Evolutionary conservation across 2,888 invertebrate genomes (phyloP).

Genomic region (Dendrolimus pini): DNA sequence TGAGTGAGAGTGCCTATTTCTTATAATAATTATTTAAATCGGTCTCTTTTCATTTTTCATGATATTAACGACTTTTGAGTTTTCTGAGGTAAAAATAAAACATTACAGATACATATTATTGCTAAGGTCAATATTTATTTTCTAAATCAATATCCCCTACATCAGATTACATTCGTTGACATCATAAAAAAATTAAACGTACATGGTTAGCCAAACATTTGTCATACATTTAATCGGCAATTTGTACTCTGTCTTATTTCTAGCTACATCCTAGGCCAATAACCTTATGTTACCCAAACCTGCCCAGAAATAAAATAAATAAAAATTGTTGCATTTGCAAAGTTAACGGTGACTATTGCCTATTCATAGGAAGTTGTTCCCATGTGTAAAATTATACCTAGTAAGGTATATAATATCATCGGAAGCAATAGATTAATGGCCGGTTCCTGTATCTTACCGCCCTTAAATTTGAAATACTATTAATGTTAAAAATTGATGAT

Average conservation of each 20-base stretch:
- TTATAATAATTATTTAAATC: too few relatives aligned
- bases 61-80: too few relatives aligned
- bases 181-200: constrained; percentile 66
- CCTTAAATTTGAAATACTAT: too few relatives aligned
- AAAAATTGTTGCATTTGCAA: constrained; percentile 15
- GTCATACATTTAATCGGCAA: constrained; percentile 63
- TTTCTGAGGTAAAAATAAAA: constrained; percentile 37
- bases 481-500: too few relatives aligned
- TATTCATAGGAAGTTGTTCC: too few relatives aligned
- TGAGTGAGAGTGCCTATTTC: too few relatives aligned
- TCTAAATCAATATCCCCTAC: constrained; percentile 73
- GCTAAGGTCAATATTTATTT: constrained; percentile 77
- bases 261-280: constrained; percentile 76
- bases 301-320: constrained; percentile 65
- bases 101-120: constrained; percentile 66
- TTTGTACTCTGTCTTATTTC: constrained; percentile 76
- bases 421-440: too few relatives aligned
- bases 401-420: too few relatives aligned
- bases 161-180: constrained; percentile 78
- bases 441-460: too few relatives aligned
- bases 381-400: too few relatives aligned
- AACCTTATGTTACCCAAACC: constrained; percentile 76
- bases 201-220: constrained; percentile 66
- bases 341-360: not conserved
- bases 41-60: too few relatives aligned